Conservation (phyloP, 1,140 invertebrate species). For the Drosophila malerkotliana region DNA sequence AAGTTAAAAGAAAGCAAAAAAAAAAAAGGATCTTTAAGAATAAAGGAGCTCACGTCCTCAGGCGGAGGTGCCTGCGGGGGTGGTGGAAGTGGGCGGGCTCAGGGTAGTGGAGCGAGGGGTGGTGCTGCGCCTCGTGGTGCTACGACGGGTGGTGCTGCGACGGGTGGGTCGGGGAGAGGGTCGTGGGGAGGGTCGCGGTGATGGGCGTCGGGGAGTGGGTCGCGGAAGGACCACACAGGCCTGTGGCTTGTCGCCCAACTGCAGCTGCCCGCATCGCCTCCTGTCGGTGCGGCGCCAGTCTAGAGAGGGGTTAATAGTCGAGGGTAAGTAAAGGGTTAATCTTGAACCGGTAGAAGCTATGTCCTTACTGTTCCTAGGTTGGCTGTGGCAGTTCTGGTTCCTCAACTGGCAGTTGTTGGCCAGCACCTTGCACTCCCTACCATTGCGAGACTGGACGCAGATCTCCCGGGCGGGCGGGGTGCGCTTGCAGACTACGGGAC, state of each 20-base stretch:
- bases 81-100: not conserved
- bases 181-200: not conserved
- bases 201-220: not conserved
- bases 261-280: slow-evolving; percentile 40
- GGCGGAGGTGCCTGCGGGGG: not conserved
- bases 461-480: slow-evolving; percentile 19
- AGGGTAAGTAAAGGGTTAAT: not conserved
- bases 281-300: slow-evolving; percentile 60
- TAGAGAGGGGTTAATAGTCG: not conserved
- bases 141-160: not conserved
- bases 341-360: not conserved
- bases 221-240: slow-evolving; percentile 11
- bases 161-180: not conserved
- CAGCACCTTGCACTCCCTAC: slow-evolving; percentile 47
- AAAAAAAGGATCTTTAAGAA: not conserved
- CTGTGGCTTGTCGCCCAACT: slow-evolving; percentile 58
- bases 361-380: slow-evolving; percentile 51
- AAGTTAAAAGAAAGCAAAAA: not conserved
- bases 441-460: slow-evolving; percentile 48
- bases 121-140: not conserved
- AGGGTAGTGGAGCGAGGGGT: slow-evolving; percentile 2
- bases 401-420: slow-evolving; percentile 59
- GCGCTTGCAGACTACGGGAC: slow-evolving; percentile 30
- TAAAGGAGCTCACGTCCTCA: not conserved
- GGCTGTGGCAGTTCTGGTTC: slow-evolving; percentile 57